phyloP scores from a whole-genome alignment of 2,888 invertebrate genomes.

The Tricholauxania praeusta region DNA sequence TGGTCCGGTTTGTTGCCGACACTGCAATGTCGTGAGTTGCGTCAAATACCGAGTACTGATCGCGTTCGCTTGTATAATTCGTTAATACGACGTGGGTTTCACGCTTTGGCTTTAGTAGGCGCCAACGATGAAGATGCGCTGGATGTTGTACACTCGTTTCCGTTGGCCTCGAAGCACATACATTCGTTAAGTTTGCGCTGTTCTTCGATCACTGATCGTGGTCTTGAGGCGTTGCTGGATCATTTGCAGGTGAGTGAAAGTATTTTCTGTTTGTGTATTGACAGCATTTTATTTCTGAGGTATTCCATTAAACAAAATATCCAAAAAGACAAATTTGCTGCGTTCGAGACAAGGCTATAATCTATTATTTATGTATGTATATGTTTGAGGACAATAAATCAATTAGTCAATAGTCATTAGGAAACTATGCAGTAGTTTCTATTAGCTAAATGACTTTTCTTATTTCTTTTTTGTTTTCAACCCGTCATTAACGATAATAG shows the following conservation, averaged over 20 bases:
- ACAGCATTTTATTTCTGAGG: too few species aligned
- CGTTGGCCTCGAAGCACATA: constrained; percentile 84
- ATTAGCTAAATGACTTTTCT: too few species aligned
- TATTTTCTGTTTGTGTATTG: neutral
- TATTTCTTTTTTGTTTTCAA: too few species aligned
- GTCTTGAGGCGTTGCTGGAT: constrained; percentile 88
- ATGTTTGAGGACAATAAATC: too few species aligned
- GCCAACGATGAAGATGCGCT: constrained; percentile 91
- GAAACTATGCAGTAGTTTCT: too few species aligned
- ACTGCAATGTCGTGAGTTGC: constrained; percentile 85
- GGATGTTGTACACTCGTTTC: constrained; percentile 88
- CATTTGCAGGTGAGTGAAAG: constrained; percentile 82
- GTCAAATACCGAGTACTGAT: constrained; percentile 73
- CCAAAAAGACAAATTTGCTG: too few species aligned
- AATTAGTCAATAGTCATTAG: too few species aligned
- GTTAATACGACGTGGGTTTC: constrained; percentile 86
- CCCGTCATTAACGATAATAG: too few species aligned
- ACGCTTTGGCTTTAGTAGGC: constrained; percentile 84
- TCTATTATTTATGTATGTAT: too few species aligned
- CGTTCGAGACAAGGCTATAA: too few species aligned
- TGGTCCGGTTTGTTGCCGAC: constrained; percentile 90
- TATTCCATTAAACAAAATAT: too few species aligned
- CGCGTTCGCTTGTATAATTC: constrained; percentile 80
- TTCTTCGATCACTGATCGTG: constrained; percentile 91
- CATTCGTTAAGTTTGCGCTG: constrained; percentile 88